Conservation (phyloP, 2,797 vertebrate species). For the Spondyliosoma cantharus region DNA sequence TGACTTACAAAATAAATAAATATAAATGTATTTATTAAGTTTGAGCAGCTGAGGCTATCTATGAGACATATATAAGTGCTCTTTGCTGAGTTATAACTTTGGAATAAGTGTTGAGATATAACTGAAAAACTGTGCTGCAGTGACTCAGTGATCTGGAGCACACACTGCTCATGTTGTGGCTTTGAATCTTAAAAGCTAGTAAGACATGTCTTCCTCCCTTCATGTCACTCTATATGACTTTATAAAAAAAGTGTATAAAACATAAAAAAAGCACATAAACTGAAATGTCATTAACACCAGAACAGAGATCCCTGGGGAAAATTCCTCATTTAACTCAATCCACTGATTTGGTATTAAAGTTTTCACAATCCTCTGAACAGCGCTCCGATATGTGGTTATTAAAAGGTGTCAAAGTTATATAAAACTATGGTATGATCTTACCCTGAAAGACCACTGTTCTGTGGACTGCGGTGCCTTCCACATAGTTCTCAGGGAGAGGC, state of each 20-base stretch:
- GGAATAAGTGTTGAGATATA: not conserved
- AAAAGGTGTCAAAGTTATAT: slow-evolving; percentile 76
- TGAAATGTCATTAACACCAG: slow-evolving; percentile 61
- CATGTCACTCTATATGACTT: slow-evolving; percentile 41
- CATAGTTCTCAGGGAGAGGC: slow-evolving; percentile 94
- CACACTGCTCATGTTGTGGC: not conserved
- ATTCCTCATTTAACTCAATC: slow-evolving; percentile 57
- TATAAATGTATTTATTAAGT: too few species aligned
- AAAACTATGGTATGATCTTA: slow-evolving; percentile 77
- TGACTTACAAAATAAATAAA: too few species aligned
- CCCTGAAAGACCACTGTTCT: slow-evolving; percentile 97
- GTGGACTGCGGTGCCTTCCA: slow-evolving; percentile 92
- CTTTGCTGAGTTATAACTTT: not conserved
- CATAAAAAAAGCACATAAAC: slow-evolving; percentile 46
- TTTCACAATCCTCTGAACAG: slow-evolving; percentile 63
- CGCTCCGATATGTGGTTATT: slow-evolving; percentile 56
- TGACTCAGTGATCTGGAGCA: not conserved
- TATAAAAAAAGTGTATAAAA: slow-evolving; percentile 37
- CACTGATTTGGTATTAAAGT: slow-evolving; percentile 58
- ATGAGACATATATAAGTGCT: too few species aligned
- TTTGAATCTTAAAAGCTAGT: slow-evolving; percentile 38
- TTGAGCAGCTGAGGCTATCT: too few species aligned
- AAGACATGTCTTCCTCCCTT: not conserved
- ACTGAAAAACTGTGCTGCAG: not conserved
- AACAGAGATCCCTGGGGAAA: slow-evolving; percentile 37